These are phyloP conservation scores for Vireo altiloquus DNA, from an alignment of 2,113 vertebrate genomes.

Conservation along the genomic window DNA sequence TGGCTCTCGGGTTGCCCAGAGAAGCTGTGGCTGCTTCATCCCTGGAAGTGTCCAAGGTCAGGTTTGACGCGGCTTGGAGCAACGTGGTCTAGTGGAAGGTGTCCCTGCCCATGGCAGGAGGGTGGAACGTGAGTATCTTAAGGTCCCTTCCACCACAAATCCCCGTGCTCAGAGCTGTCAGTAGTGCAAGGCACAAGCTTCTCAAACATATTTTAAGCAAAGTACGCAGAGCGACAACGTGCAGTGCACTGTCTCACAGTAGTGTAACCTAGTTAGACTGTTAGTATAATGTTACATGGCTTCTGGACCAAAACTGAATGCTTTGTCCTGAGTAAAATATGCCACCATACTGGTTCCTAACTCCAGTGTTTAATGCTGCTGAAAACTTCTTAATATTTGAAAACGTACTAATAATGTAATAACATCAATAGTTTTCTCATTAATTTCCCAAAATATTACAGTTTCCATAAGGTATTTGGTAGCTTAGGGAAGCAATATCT, in stretches of 20 bases:
- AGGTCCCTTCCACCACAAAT: background rate
- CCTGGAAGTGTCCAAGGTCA: background rate
- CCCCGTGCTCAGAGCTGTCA: background rate
- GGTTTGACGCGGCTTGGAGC: background rate
- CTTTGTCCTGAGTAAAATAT: background rate
- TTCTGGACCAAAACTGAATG: background rate
- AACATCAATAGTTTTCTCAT: background rate
- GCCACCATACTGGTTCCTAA: fast-evolving
- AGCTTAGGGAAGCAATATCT: background rate
- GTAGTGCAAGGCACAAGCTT: background rate
- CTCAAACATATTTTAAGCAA: background rate
- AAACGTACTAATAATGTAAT: background rate
- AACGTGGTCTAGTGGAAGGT: background rate
- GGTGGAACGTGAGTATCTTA: background rate
- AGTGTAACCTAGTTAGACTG: background rate
- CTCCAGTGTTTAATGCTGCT: background rate
- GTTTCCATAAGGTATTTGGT: background rate
- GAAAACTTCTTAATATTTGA: background rate
- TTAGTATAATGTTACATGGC: fast-evolving
- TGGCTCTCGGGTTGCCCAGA: background rate
- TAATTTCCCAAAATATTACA: background rate
- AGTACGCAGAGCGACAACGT: background rate
- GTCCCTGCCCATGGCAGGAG: background rate
- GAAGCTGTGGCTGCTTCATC: background rate
- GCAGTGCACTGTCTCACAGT: fast-evolving